Conservation (phyloP, 2,888 invertebrate species). For the Clostera curtula region DNA sequence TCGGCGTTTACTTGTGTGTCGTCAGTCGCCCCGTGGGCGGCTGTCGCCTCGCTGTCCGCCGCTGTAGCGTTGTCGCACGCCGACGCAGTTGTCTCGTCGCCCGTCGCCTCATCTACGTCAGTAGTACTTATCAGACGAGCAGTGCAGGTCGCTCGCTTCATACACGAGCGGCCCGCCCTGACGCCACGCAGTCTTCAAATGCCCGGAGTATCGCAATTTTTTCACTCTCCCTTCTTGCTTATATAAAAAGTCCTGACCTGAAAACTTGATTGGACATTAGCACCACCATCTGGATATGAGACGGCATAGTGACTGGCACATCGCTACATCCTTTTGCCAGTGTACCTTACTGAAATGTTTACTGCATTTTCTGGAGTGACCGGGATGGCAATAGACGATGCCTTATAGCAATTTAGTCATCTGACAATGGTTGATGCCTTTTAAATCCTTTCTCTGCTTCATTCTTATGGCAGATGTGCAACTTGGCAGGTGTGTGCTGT, state of each 20-base stretch:
- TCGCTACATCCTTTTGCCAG: slow-evolving; percentile 39
- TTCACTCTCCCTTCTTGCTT: slow-evolving; percentile 38
- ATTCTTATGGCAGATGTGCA: too few species aligned
- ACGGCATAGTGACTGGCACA: slow-evolving; percentile 34
- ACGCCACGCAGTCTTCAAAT: slow-evolving; percentile 30
- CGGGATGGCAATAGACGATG: too few species aligned
- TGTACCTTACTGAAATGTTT: slow-evolving; percentile 28
- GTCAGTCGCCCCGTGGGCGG: slow-evolving; percentile 40
- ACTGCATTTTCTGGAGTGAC: slow-evolving; percentile 20
- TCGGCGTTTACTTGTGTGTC: slow-evolving; percentile 57
- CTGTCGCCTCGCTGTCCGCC: slow-evolving; percentile 34
- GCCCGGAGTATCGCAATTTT: slow-evolving; percentile 27
- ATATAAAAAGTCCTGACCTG: slow-evolving; percentile 58
- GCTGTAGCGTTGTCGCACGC: slow-evolving; percentile 39
- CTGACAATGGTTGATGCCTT: too few species aligned
- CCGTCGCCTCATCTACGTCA: slow-evolving; percentile 65
- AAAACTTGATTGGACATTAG: slow-evolving; percentile 73
- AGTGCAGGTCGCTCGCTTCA: slow-evolving; percentile 57
- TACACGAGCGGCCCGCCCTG: slow-evolving; percentile 56
- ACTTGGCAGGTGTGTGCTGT: too few species aligned
- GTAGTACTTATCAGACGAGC: slow-evolving; percentile 48
- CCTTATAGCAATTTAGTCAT: too few species aligned
- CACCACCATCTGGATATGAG: slow-evolving; percentile 55
- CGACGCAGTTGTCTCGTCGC: slow-evolving; percentile 39
- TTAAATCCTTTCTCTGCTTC: too few species aligned